These are phyloP conservation scores for Myiopsitta monachus DNA, from an alignment of 2,113 vertebrate genomes.

Conservation along the genomic window DNA sequence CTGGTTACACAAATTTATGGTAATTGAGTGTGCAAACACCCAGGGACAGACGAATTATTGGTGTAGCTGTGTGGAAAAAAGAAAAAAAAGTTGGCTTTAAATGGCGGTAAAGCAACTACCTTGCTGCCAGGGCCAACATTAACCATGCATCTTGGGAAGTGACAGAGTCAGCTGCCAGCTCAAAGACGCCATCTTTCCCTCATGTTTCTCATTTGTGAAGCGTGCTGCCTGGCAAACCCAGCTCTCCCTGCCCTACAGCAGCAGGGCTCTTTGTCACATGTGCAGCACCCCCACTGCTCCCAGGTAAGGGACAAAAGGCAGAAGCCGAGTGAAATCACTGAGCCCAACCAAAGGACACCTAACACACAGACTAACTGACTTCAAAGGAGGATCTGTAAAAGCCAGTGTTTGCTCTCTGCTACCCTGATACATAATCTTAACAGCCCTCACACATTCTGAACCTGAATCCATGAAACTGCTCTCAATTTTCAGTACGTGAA, in stretches of 20 bases:
- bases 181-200: fast-evolving
- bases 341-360: background rate
- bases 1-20: background rate
- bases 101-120: background rate
- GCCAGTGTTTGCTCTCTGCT: background rate
- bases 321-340: background rate
- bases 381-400: background rate
- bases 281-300: fast-evolving
- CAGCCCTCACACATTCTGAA: background rate
- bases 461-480: background rate
- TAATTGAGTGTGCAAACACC: background rate
- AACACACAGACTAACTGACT: background rate
- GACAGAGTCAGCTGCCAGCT: background rate
- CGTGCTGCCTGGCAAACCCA: fast-evolving
- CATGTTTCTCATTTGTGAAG: fast-evolving
- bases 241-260: background rate
- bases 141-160: fast-evolving
- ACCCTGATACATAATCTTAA: background rate
- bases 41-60: background rate
- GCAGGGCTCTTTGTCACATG: fast-evolving
- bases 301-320: background rate
- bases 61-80: background rate
- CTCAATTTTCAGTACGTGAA: background rate
- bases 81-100: background rate
- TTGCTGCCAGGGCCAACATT: background rate